Base-by-base conservation (phyloP, 2,797 vertebrate genomes). In the Stomatorhinus walkeri region DNA sequence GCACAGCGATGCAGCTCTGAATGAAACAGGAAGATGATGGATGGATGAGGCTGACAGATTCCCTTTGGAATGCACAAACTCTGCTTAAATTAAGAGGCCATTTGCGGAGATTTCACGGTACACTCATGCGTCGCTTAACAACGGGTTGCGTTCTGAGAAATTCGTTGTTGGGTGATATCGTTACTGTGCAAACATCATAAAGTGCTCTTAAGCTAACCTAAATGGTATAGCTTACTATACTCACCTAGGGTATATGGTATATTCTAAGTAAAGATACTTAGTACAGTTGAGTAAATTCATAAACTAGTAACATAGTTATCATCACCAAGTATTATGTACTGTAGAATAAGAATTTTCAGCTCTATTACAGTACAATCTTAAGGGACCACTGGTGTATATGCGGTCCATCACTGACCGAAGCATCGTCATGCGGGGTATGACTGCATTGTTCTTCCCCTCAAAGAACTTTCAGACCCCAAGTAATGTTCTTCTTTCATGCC, bases 1-100 rank as follows among this genome's bases (percentile, higher is more conserved):
- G 98, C 98, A 87, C 97, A 98, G 36, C 97, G 97, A 90, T 98
- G 98, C 46, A 97, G 95, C 92, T 98, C 98, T 98, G 89, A 19
- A 43, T 79, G 36, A 46, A 81, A 86, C 32, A 68, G 43, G 28
- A 36, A 76, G 46, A 76, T 9, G 24, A 32, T 0, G 22, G 22
- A 85, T 1, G 81, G 19, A 22, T 85, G 51, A 43, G 54, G 28
- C 64, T 16, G n/a, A 4, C 46, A n/a, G 49, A 89, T 4, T 72
- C 12, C 32, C 64, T 5, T 5, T 68, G 0, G 61, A 12, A 0
- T 54, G 43, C 56, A 87, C 43, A 14, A 24, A 79, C 88, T 5
- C 49, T 12, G 88, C 52, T 19, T 79, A 79, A 79, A 79, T n/a
- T n/a, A 6, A 76, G 12, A 32, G 12, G 28, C 68, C 68, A 76